Evolutionary conservation across 2,888 invertebrate genomes (phyloP), one percentile per base, ranked within the genome.

Genomic region (Carterocephalus palaemon): DNA sequence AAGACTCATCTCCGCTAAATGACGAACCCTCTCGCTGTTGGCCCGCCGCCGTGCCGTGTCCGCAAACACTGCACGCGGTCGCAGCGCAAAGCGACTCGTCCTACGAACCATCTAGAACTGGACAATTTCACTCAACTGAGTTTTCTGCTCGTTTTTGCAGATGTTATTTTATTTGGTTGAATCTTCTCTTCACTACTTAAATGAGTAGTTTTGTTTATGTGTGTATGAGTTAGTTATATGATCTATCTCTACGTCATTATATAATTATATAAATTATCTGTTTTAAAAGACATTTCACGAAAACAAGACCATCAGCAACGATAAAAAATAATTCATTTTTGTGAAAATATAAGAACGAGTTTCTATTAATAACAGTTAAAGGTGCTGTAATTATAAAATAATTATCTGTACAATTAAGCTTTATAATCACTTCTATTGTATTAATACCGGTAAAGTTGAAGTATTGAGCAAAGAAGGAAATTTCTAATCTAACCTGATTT

Each of bases 1-100:
- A 23, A 12, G 26, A 36, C 23, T 36, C 36, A 36, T 36, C 23
- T 36, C 76, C 70, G 73, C 79, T 82, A 81, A 85, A 84, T 83
- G 83, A 84, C 84, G 83, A 83, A 74, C 84, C 80, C 82, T 79
- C n/a, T n/a, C n/a, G n/a, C n/a, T n/a, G n/a, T n/a, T n/a, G n/a
- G n/a, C n/a, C 77, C 70, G 65, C 70, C 73, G 77, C 75, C 79
- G 78, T 79, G 82, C 81, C 79, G 82, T 79, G 82, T 84, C 83
- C 83, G 75, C 84, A 83, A 83, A 82, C 82, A 81, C 73, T 79
- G 76, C 71, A 73, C 75, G 79, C 71, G 79, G 79, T 70, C 67
- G 82, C 72, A 70, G 73, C 69, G 69, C 73, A 76, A 57, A 57
- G 55, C 54, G 51, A 52, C 43, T n/a, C 12, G 15, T 6, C 33